phyloP scores from a whole-genome alignment of 2,797 vertebrate genomes.

The Diplodus puntazzo region DNA sequence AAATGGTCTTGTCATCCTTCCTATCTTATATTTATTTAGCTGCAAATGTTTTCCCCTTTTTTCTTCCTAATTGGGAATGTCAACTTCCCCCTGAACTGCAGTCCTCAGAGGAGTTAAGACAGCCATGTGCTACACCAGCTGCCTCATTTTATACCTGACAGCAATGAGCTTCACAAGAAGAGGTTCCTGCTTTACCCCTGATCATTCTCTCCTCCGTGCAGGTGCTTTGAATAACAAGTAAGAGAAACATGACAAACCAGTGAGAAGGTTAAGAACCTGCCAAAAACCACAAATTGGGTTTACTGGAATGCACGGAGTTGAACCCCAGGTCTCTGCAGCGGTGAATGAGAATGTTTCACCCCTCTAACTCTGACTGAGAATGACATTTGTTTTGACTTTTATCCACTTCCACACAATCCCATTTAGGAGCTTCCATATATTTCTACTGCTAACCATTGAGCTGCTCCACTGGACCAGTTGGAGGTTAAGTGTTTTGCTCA shows the following conservation, averaged over 20 bases:
- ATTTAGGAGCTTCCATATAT: background rate
- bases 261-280: background rate
- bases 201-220: background rate
- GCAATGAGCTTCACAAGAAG: background rate
- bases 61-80: background rate
- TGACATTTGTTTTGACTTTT: background rate
- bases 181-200: background rate
- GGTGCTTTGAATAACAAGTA: background rate
- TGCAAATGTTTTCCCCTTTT: background rate
- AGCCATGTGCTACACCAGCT: background rate
- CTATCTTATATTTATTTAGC: background rate
- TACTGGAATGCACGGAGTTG: background rate
- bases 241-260: background rate
- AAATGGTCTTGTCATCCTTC: background rate
- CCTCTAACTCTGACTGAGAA: background rate
- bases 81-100: background rate
- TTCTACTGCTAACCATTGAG: background rate
- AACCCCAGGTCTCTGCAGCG: background rate
- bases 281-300: conserved; percentile 5
- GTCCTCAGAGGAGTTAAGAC: background rate
- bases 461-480: background rate
- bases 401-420: conserved; percentile 2
- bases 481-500: conserved; percentile 34
- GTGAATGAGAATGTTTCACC: background rate
- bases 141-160: conserved; percentile 2